phyloP scores from a whole-genome alignment of 2,888 invertebrate genomes.

The Ormyrus nitidulus region DNA sequence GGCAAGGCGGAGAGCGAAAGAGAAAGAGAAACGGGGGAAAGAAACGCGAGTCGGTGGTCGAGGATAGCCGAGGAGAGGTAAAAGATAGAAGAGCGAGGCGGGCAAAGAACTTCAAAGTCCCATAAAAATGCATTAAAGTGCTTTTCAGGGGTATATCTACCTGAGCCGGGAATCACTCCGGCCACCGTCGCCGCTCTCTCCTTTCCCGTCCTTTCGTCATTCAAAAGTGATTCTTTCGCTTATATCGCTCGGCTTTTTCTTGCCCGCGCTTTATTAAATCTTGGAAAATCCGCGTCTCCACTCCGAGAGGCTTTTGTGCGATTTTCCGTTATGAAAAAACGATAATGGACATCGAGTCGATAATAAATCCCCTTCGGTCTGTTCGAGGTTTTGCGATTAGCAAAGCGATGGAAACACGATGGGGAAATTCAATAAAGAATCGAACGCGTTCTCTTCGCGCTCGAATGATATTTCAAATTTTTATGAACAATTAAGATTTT shows the following conservation, averaged over 20 bases:
- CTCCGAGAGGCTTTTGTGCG: too few relatives aligned
- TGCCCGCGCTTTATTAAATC: background rate
- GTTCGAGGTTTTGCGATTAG: too few relatives aligned
- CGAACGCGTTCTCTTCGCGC: too few relatives aligned
- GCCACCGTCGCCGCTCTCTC: background rate
- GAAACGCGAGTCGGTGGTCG: background rate
- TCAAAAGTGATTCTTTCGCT: conserved; percentile 33
- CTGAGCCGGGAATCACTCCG: conserved; percentile 28
- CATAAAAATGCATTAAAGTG: conserved; percentile 53
- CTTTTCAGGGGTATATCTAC: conserved; percentile 17
- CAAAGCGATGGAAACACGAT: too few relatives aligned
- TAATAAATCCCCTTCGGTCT: too few relatives aligned
- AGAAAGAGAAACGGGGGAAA: background rate
- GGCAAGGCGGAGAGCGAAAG: background rate
- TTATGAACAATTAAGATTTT: too few relatives aligned
- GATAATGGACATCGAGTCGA: too few relatives aligned
- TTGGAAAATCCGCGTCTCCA: background rate
- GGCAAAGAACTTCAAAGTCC: conserved; percentile 44
- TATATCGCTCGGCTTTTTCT: background rate
- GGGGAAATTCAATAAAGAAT: too few relatives aligned
- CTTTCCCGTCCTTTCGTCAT: conserved; percentile 11
- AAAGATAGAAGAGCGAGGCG: too few relatives aligned
- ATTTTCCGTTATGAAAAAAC: too few relatives aligned
- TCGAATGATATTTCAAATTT: too few relatives aligned
- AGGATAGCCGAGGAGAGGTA: background rate